Evolutionary conservation across 2,797 vertebrate species (phyloP).

Genomic region (Paguma larvata): DNA sequence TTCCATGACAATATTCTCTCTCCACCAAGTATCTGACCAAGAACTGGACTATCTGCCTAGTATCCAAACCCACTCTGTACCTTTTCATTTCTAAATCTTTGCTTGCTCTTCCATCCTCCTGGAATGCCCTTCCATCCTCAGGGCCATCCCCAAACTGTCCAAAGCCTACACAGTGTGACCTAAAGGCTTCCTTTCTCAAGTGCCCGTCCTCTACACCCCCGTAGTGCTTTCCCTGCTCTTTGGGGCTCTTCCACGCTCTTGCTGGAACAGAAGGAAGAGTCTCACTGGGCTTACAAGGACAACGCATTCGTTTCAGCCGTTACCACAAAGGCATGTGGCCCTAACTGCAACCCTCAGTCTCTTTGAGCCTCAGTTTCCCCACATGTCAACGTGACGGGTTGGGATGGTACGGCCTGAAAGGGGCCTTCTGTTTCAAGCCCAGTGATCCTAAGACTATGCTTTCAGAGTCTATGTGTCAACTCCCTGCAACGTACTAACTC

Average conservation of each 20-base stretch:
- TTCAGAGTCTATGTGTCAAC: neutral
- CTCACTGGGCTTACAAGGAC: neutral
- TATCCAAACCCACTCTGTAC: neutral
- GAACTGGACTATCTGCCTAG: neutral
- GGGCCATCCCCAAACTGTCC: rapidly evolving
- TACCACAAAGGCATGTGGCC: neutral
- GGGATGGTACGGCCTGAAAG: rapidly evolving
- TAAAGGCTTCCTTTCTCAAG: neutral
- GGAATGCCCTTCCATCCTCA: neutral
- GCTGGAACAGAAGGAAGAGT: neutral
- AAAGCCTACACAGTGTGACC: neutral
- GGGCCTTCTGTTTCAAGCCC: neutral
- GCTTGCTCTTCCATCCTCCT: neutral
- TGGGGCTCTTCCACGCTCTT: neutral
- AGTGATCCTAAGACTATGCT: no score
- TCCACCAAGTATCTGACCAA: neutral
- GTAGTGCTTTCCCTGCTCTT: rapidly evolving
- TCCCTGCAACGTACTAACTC: neutral
- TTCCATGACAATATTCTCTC: neutral
- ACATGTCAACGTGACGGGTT: neutral
- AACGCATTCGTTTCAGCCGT: rapidly evolving
- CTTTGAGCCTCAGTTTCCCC: neutral
- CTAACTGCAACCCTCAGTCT: neutral
- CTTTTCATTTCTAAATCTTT: neutral
- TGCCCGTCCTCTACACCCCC: neutral